Conservation (phyloP, 2,888 invertebrate genomes). For the Psylliodes chrysocephalus region DNA sequence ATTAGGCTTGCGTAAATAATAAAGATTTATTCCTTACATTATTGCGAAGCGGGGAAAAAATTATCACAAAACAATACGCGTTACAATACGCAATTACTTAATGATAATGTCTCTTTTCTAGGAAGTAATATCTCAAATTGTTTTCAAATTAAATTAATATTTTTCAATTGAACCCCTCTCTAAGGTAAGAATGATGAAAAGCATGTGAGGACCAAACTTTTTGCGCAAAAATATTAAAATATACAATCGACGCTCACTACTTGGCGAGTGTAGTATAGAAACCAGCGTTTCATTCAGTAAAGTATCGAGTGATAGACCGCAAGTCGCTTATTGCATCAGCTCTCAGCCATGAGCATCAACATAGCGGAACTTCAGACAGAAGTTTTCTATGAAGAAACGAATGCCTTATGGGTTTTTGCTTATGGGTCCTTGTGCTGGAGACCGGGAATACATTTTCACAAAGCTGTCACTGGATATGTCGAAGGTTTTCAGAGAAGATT, state of each 20-base stretch:
- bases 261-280: neutral
- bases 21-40: no score
- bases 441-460: conserved; percentile 88
- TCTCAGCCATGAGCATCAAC: conserved; percentile 33
- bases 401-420: conserved; percentile 89
- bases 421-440: conserved; percentile 97
- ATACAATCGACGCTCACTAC: neutral
- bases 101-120: no score
- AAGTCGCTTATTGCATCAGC: conserved; percentile 41
- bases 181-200: conserved; percentile 10
- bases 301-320: conserved; percentile 24
- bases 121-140: no score
- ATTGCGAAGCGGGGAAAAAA: no score
- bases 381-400: conserved; percentile 60
- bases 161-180: conserved; percentile 3
- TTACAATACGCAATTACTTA: no score
- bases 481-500: conserved; percentile 85
- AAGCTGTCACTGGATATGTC: conserved; percentile 84
- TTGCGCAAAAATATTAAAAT: conserved; percentile 10
- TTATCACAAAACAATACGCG: no score
- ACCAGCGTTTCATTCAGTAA: neutral
- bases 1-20: no score
- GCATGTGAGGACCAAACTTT: conserved; percentile 15
- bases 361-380: conserved; percentile 53
- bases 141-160: no score